Conservation (phyloP, 2,113 vertebrate genomes). For the Xiphias gladius region DNA sequence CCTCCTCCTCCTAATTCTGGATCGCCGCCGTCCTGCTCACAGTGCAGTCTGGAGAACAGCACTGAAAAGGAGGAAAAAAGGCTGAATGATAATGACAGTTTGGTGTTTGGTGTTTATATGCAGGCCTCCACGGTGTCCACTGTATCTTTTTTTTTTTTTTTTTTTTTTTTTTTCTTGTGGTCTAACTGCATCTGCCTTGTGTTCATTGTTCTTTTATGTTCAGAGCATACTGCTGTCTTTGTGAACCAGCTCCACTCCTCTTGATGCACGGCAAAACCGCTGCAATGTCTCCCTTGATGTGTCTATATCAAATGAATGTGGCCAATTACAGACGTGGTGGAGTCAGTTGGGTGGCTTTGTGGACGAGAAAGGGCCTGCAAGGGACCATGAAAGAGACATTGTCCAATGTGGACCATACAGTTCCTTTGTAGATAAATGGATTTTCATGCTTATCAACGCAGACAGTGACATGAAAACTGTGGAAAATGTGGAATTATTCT, state of each 20-base stretch:
- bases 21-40: constrained; percentile 40
- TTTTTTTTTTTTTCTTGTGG: background rate
- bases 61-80: constrained; percentile 4
- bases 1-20: constrained; percentile 62
- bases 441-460: constrained; percentile 80
- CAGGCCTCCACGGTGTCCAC: constrained; percentile 20
- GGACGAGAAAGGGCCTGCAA: constrained; percentile 59
- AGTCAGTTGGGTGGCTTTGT: constrained; percentile 81
- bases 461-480: constrained; percentile 81
- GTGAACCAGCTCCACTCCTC: constrained; percentile 63
- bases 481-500: constrained; percentile 82
- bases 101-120: constrained; percentile 21
- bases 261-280: constrained; percentile 62
- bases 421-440: constrained; percentile 82
- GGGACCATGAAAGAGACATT: constrained; percentile 82
- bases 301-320: constrained; percentile 77
- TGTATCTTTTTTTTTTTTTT: constrained; percentile 3
- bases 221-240: constrained; percentile 54
- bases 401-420: constrained; percentile 73
- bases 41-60: background rate
- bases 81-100: constrained; percentile 43
- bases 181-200: constrained; percentile 56
- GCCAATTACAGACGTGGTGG: constrained; percentile 69
- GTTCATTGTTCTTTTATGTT: constrained; percentile 76
- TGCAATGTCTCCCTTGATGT: constrained; percentile 76